Base-by-base conservation (phyloP, 2,797 vertebrate species). In the Basileuterus tristriatus region DNA sequence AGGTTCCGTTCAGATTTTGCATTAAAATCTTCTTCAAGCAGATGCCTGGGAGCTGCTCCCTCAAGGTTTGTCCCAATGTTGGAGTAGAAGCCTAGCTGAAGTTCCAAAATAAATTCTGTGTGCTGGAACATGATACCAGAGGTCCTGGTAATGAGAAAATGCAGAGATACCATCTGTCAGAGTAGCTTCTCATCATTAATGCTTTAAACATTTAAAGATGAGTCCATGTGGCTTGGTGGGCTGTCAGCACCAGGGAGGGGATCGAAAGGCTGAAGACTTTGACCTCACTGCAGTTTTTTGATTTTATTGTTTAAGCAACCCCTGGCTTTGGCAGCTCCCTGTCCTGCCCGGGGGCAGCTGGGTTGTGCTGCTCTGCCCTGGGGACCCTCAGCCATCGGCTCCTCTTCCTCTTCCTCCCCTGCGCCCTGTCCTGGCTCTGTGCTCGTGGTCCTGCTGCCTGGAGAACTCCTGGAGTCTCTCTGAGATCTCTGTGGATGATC, bases 381-480 rank as follows among this genome's bases (percentile, higher is more conserved):
- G 26, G 55, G 10, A 15, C 84, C 19, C 74, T 17, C 36, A 5
- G 0, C 19, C 15, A 1, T 1, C 0, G 0, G 12, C 52, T 3
- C 11, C 60, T 39, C 59, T 37, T 59, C 34, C 59, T 56, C 37
- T 2, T 12, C 10, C 68, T 34, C 27, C 62, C 20, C 30, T 2
- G 0, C 0, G 0, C 11, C 0, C 10, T 6, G 34, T 43, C 44
- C 53, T 43, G 65, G 5, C 53, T 23, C 23, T 2, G 1, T 0
- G 3, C 17, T 1, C 0, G 0, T 16, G 49, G 1, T 36, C 17
- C 59, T 36, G 23, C 26, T 32, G 58, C 32, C 72, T 24, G 43
- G 14, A 29, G 29, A 7, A 8, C 19, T 6, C 53, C 29, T 4
- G 10, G 4, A 19, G 43, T 6, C n/a, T 10, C 20, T 2, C 37